phyloP scores from a whole-genome alignment of 2,113 vertebrate species.

The Gnathonemus longibarbis region DNA sequence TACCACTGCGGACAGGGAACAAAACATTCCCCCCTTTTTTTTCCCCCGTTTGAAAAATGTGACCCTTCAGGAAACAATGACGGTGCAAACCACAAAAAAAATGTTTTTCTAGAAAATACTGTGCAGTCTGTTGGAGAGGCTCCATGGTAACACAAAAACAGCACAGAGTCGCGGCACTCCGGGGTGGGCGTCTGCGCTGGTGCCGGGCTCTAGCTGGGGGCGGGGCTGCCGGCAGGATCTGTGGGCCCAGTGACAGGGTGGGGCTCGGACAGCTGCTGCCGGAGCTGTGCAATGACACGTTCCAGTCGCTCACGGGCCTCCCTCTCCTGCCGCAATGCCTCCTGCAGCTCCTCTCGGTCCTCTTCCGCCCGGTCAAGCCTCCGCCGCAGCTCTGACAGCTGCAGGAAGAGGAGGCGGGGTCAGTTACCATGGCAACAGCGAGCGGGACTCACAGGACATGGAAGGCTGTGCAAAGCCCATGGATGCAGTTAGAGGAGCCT shows the following conservation, averaged over 20 bases:
- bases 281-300: slow-evolving; percentile 73
- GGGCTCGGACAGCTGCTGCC: slow-evolving; percentile 68
- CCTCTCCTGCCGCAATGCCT: slow-evolving; percentile 72
- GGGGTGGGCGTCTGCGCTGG: not conserved
- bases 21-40: not conserved
- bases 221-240: not conserved
- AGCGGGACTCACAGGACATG: not conserved
- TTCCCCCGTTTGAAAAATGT: not conserved
- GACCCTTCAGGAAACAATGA: not conserved
- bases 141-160: not conserved
- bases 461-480: not conserved
- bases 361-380: slow-evolving; percentile 76
- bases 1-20: not conserved
- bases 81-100: not conserved
- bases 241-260: not conserved
- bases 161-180: not conserved
- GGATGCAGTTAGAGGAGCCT: not conserved
- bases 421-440: not conserved
- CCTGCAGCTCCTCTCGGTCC: slow-evolving; percentile 76
- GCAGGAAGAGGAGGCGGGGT: slow-evolving; percentile 15
- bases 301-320: slow-evolving; percentile 76
- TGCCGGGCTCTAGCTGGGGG: not conserved
- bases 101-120: not conserved
- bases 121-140: not conserved
- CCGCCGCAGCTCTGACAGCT: slow-evolving; percentile 73